These are phyloP conservation scores for Escarpia spicata DNA, from an alignment of 2,888 invertebrate genomes.

Conservation along the genomic window DNA sequence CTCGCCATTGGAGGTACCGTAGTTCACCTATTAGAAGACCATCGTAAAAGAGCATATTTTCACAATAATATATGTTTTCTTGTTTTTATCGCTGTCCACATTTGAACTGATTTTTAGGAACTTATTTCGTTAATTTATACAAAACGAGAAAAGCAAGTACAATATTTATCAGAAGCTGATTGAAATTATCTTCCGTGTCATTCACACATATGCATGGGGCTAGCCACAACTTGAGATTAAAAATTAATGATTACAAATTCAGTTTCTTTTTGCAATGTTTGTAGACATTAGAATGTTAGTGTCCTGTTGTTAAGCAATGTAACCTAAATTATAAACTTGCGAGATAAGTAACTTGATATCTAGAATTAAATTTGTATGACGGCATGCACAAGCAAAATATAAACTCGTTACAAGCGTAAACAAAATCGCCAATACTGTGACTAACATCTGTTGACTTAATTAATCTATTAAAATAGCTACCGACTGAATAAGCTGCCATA, in stretches of 20 bases:
- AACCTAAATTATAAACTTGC: neutral
- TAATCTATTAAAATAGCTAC: neutral
- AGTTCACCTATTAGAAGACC: neutral
- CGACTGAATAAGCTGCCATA: neutral
- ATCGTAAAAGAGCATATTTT: neutral
- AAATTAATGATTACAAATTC: no score
- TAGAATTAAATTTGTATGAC: neutral
- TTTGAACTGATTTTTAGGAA: neutral
- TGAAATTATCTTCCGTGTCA: no score
- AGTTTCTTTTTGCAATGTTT: no score
- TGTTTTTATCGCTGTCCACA: neutral
- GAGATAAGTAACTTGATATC: neutral
- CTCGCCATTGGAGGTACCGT: neutral
- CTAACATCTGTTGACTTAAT: neutral
- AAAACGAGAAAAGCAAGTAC: neutral
- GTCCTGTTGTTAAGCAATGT: no score
- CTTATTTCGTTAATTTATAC: neutral
- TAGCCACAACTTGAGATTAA: no score
- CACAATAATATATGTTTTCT: neutral
- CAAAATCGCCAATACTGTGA: neutral
- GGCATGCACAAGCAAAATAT: neutral
- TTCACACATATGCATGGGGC: no score
- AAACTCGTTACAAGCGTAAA: neutral
- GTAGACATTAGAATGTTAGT: no score
- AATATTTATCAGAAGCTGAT: neutral